These are phyloP conservation scores for Megastigmus dorsalis DNA, from an alignment of 2,888 invertebrate genomes.

Conservation along the genomic window DNA sequence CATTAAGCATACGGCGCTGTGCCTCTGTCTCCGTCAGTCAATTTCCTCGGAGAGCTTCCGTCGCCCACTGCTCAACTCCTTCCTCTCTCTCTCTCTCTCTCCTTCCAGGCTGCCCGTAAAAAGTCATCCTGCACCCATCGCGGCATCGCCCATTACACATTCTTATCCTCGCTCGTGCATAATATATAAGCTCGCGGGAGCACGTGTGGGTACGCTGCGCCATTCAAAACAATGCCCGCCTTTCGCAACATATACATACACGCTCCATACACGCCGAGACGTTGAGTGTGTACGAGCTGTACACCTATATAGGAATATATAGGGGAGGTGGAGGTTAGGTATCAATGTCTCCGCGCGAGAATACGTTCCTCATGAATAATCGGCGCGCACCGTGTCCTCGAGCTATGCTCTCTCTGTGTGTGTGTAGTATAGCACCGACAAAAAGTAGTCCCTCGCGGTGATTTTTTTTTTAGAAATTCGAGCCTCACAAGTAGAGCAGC, in stretches of 20 bases:
- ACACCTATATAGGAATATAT: too few species aligned
- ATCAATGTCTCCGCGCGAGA: background rate
- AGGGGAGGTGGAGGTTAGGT: too few species aligned
- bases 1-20: too few species aligned
- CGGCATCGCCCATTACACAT: slow-evolving; percentile 7
- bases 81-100: too few species aligned
- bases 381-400: too few species aligned
- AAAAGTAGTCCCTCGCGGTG: background rate
- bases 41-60: too few species aligned
- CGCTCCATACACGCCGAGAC: too few species aligned
- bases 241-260: slow-evolving; percentile 33
- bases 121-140: slow-evolving; percentile 7
- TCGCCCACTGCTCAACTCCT: too few species aligned
- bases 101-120: too few species aligned
- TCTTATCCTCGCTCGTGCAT: background rate
- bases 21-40: too few species aligned
- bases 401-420: too few species aligned
- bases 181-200: background rate
- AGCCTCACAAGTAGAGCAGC: slow-evolving; percentile 6
- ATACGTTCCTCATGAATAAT: slow-evolving; percentile 15
- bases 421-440: background rate
- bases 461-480: slow-evolving; percentile 3
- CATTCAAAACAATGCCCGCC: slow-evolving; percentile 26
- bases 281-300: too few species aligned
- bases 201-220: background rate